A percentile compares a stretch with the other conserved stretches of the same genome.
Conservation (phyloP, 2,888 invertebrate genomes). For the Stenurella melanura region DNA sequence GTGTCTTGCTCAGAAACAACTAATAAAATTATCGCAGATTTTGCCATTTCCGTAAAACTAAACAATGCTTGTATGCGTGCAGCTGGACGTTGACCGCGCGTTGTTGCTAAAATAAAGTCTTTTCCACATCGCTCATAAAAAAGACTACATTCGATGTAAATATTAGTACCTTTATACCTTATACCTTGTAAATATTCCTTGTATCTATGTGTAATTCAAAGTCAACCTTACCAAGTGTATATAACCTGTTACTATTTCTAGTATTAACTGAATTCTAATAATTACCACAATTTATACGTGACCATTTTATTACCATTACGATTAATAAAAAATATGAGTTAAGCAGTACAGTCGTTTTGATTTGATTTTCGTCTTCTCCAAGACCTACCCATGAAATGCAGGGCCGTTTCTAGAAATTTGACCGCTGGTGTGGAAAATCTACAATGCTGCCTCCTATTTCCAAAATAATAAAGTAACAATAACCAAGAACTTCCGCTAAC, state of each 20-base stretch:
- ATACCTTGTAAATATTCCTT: constrained; percentile 13
- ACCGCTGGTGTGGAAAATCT: too few species aligned
- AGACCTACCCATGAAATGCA: too few species aligned
- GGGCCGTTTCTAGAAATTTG: too few species aligned
- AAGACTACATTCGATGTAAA: background rate
- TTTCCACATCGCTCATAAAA: background rate
- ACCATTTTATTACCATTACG: constrained; percentile 26
- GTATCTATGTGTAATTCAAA: background rate
- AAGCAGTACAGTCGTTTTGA: background rate
- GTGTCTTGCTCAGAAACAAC: too few species aligned
- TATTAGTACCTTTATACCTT: background rate
- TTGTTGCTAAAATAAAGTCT: background rate
- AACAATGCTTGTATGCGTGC: too few species aligned
- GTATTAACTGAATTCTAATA: background rate
- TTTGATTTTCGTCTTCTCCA: background rate
- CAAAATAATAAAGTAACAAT: too few species aligned
- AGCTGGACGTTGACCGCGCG: too few species aligned
- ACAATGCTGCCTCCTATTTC: too few species aligned
- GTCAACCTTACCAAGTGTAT: background rate
- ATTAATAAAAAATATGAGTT: background rate
- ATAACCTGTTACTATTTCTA: background rate
- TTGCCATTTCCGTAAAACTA: background rate
- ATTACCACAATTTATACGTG: constrained; percentile 17
- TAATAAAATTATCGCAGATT: background rate
- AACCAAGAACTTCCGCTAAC: too few species aligned